Base-by-base conservation (phyloP, 2,888 invertebrate genomes). In the Eristalis tenax region DNA sequence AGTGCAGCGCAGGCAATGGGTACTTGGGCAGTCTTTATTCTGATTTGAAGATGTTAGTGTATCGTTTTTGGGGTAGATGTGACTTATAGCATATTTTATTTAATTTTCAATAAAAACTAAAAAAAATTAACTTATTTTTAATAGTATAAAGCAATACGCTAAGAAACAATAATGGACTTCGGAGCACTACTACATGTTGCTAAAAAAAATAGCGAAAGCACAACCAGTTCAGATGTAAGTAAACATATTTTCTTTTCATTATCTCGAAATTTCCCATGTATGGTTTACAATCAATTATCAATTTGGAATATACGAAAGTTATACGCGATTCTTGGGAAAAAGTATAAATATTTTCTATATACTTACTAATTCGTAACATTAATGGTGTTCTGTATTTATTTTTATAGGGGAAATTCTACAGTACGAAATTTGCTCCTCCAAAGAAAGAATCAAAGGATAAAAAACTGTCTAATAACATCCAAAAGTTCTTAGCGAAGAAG, bases 401-500 rank as follows among this genome's bases (percentile, higher is more conserved):
- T 63, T 81, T 88, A 13, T 89, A 95, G 94, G 92, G 93, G 40
- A 94, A 94, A 89, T 97, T 94, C 91, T 97, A 97, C 91, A 96
- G 95, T 90, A 96, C 97, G 2, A 96, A 96, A 89, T 97, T 96
- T 91, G 95, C 96, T 87, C 96, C 97, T 1, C 97, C 97, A 0
- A 97, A 97, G 91, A 97, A 97, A 90, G 95, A 96, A 90, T 94
- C 95, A 57, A 96, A 96, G 90, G 94, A 95, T 74, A 95, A 94
- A 88, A 94, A 93, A 83, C 93, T 98, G 8, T 97, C 97, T 0
- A 95, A 94, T 1, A 97, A 97, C 89, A 96, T 98, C 70, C 96
- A 96, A 91, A 97, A 96, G 91, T 98, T 98, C 92, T 93, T 98
- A 22, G 96, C 96, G 0, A 96, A 96, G 89, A 96, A 96, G 90